Conservation (phyloP, 2,113 vertebrate species). For the Ahaetulla prasina region DNA sequence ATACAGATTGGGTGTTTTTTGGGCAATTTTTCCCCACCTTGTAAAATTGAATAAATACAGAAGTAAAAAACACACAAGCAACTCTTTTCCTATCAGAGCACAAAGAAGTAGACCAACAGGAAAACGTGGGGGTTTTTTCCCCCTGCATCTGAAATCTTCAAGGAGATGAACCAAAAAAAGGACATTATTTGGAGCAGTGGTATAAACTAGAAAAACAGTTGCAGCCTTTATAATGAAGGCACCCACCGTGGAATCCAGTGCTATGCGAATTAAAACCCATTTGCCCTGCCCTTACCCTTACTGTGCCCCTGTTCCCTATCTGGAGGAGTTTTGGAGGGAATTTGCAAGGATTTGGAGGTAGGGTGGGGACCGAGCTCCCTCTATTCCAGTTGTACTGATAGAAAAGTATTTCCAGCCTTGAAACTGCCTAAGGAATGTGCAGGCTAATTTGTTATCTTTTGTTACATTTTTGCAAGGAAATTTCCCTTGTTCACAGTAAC, state of each 20-base stretch:
- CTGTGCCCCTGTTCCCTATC: not conserved
- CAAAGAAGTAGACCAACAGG: not conserved
- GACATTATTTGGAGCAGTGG: not conserved
- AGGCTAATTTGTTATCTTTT: not conserved
- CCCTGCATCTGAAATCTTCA: not conserved
- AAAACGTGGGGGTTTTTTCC: no score
- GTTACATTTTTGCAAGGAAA: not conserved
- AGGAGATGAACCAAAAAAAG: not conserved
- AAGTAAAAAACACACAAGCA: not conserved
- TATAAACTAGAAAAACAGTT: not conserved
- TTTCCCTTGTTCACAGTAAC: not conserved
- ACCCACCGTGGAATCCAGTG: not conserved
- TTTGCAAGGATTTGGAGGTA: not conserved
- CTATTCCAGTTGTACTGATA: not conserved
- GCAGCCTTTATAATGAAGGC: not conserved
- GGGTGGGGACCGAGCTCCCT: not conserved
- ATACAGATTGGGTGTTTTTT: not conserved
- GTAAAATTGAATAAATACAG: conserved; percentile 12
- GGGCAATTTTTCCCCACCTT: not conserved
- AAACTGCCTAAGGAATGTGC: not conserved
- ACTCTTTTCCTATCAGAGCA: not conserved
- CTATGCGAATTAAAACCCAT: not conserved
- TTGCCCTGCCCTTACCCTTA: not conserved
- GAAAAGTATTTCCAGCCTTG: not conserved
- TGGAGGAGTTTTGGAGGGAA: not conserved